Evolutionary conservation across 2,888 invertebrate genomes (phyloP), one percentile per base, ranked within the genome.

Genomic region (Aleiodes testaceus): DNA sequence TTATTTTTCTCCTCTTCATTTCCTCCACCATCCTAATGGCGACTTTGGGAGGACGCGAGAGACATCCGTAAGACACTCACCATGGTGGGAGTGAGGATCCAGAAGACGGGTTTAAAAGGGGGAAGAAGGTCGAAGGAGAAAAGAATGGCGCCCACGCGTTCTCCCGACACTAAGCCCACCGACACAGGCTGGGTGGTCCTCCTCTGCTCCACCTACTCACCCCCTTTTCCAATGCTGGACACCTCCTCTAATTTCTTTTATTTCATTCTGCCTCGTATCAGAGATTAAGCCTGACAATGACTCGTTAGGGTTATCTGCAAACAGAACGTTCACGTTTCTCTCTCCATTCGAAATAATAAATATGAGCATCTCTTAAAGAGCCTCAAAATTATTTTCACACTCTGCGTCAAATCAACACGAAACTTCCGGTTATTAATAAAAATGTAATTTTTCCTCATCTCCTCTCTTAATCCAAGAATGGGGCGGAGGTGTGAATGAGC

Each of bases 111-210:
- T 53, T 74, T 74, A 75, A 76, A 61, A 72, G 55, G 74, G 59
- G 53, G 63, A 44, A 73, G 18, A 78, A 79, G 79, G 78, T 75
- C 65, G 42, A 53, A 77, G 74, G 75, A 76, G 72, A 76, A 78
- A 72, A 81, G 81, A 82, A 85, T 82, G 84, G 85, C 87, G 85
- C 86, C 86, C 86, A 86, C 87, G 86, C 86, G 81, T 83, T 84
- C 84, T 85, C 84, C 85, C 86, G 84, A 85, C 84, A 82, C 81
- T 83, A 22, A 65, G 55, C 82, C 84, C 80, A 81, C 83, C 82
- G 82, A 85, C 86, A 85, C 85, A 79, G 84, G 79, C 84, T 87
- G 87, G 87, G 87, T 87, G 87, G 87, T 87, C 87, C 84, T 80
- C 79, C 74, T 75, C 81, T 77, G 80, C 84, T 84, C 84, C 86